Evolutionary conservation across 2,888 invertebrate genomes (phyloP).

Genomic region (Eurytoma adleriae): DNA sequence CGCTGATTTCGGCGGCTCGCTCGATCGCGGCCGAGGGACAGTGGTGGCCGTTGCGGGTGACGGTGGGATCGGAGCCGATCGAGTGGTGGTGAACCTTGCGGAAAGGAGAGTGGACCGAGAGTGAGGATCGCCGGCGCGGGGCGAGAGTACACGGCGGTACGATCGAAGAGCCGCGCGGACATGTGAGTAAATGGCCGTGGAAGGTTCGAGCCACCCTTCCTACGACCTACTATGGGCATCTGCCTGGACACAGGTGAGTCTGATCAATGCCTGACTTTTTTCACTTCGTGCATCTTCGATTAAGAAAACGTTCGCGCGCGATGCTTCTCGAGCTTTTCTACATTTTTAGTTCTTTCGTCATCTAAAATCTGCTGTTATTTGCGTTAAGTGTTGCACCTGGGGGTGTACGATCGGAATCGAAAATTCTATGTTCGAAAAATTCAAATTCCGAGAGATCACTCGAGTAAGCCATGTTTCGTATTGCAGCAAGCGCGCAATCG

Average conservation of each 20-base stretch:
- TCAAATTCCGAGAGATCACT: too few relatives aligned
- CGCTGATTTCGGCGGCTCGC: too few relatives aligned
- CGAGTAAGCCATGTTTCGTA: too few relatives aligned
- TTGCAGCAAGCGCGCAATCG: background rate
- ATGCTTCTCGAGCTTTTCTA: background rate
- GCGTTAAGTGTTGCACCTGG: background rate
- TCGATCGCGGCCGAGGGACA: too few relatives aligned
- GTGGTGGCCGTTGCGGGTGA: too few relatives aligned
- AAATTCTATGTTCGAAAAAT: too few relatives aligned
- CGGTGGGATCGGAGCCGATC: too few relatives aligned
- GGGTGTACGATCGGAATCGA: too few relatives aligned
- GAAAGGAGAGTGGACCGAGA: background rate
- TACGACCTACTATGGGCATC: constrained; percentile 77
- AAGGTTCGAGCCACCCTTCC: constrained; percentile 67
- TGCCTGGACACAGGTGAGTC: constrained; percentile 78
- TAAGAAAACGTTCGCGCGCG: background rate
- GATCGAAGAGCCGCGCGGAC: constrained; percentile 44
- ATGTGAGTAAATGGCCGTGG: constrained; percentile 75
- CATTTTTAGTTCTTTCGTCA: background rate
- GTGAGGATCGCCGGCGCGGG: background rate
- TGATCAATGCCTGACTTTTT: background rate
- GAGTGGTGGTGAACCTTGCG: too few relatives aligned
- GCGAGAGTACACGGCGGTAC: background rate
- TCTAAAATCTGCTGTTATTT: background rate
- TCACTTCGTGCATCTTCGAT: too few relatives aligned